Evolutionary conservation across 2,888 invertebrate species (phyloP).

Genomic region (Nephrocerus scutellatus): DNA sequence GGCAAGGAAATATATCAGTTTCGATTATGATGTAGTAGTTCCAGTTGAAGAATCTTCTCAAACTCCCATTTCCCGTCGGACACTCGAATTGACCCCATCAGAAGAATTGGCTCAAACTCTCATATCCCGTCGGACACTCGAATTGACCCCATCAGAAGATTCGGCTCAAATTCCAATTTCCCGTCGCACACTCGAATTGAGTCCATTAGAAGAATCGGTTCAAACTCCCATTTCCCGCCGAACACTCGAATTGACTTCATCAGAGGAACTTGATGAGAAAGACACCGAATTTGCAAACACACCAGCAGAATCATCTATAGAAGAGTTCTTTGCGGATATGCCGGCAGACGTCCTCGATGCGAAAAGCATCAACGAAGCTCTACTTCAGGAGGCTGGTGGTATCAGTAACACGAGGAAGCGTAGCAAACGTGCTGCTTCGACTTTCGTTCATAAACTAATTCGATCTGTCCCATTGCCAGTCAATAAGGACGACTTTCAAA

Average conservation of each 20-base stretch:
- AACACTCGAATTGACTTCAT: slow-evolving; percentile 25
- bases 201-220: slow-evolving; percentile 8
- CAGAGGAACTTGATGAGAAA: slow-evolving; percentile 21
- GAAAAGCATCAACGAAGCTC: slow-evolving; percentile 34
- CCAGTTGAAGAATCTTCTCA: too few species aligned
- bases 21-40: slow-evolving; percentile 24
- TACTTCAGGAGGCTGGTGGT: background rate
- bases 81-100: slow-evolving; percentile 24
- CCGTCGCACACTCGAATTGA: slow-evolving; percentile 28
- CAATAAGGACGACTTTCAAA: slow-evolving; percentile 29
- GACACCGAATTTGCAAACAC: slow-evolving; percentile 26
- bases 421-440: slow-evolving; percentile 25
- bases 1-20: slow-evolving; percentile 38
- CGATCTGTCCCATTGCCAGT: slow-evolving; percentile 35
- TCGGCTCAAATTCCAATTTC: slow-evolving; percentile 19
- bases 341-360: slow-evolving; percentile 36
- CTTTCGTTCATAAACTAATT: slow-evolving; percentile 39
- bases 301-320: slow-evolving; percentile 26
- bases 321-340: slow-evolving; percentile 36
- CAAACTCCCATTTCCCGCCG: slow-evolving; percentile 23
- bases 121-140: slow-evolving; percentile 25
- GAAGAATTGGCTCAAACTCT: slow-evolving; percentile 25
- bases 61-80: slow-evolving; percentile 23
- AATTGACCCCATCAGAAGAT: slow-evolving; percentile 25
- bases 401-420: background rate